Base-by-base conservation (phyloP, 1,140 invertebrate genomes). In the Anoplolepis gracilipes region DNA sequence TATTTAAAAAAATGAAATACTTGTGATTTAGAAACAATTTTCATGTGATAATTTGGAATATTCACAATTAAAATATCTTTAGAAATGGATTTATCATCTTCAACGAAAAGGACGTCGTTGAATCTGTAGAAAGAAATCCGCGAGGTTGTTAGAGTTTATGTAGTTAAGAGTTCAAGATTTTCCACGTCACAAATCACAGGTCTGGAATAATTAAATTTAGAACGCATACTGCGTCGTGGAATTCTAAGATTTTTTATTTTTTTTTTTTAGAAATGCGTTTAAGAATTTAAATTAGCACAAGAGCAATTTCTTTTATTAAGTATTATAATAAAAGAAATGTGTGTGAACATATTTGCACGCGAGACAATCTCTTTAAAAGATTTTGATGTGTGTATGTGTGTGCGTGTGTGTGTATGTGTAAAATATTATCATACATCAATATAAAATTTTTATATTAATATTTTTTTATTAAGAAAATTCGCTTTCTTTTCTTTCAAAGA, bases 191-290 rank as follows among this genome's bases (percentile, higher is more conserved):
- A 55, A 19, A 33, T 33, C 4, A 30, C 5, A 10, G 11, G 11
- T 11, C 0, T 55, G 49, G 49, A 13, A 33, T 55, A 73, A 73
- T 75, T 75, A 75, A 75, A 75, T 75, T 75, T 57, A 13, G 30
- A 57, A 75, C n/a, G 6, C 33, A 28, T 36, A 4, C 33, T 36
- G 7, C 4, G 28, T n/a, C 67, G 46, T 16, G 53, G 13, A 16
- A 59, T 59, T 75, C 19, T 59, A 33, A 75, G 53, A 57, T 7
- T 59, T 75, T 19, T 8, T 53, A 19, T 59, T 25, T 7, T 59
- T 75, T 19, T 8, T 53, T 28, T 59, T 25, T n/a, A 75, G 33
- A 25, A 57, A 11, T 53, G 3, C 13, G 33, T 57, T 11, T 11
- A 55, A 30, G 11, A 73, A 28, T 19, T 13, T 39, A 61, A 76